Conservation (phyloP, 2,113 vertebrate species). For the Baryphthengus martii region DNA sequence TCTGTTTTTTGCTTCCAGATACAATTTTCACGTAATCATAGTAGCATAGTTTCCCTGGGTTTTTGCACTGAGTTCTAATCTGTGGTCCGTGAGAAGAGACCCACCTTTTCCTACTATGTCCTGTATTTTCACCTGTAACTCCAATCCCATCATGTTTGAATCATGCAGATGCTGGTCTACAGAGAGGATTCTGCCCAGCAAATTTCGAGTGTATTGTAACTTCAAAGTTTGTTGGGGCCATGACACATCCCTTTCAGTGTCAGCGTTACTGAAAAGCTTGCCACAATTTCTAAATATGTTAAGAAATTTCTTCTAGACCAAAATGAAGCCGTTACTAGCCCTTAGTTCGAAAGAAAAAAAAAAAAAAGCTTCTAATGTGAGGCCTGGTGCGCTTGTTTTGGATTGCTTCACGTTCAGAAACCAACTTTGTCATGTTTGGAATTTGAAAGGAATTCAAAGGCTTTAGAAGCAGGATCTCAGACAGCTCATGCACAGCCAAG, state of each 20-base stretch:
- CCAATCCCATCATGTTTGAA: neutral
- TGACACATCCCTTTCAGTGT: neutral
- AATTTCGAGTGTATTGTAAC: neutral
- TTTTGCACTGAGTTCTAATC: neutral
- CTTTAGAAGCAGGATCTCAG: neutral
- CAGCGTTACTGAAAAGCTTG: neutral
- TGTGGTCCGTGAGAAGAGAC: neutral
- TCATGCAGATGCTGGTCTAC: neutral
- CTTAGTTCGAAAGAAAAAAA: neutral
- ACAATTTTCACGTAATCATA: neutral
- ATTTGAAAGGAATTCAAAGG: conserved; percentile 1
- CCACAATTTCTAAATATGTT: neutral
- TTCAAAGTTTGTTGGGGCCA: neutral
- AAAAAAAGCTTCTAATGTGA: neutral
- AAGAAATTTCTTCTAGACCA: neutral
- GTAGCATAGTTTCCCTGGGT: neutral
- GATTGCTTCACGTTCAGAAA: neutral
- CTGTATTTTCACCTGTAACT: neutral
- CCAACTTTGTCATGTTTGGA: neutral
- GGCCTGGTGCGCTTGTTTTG: neutral
- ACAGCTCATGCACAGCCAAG: neutral
- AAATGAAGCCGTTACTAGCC: neutral
- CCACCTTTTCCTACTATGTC: neutral
- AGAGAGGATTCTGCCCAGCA: neutral
- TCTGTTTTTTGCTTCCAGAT: neutral